These are phyloP conservation scores for Hydropsyche betteni DNA, from an alignment of 2,888 invertebrate genomes.

Conservation along the genomic window DNA sequence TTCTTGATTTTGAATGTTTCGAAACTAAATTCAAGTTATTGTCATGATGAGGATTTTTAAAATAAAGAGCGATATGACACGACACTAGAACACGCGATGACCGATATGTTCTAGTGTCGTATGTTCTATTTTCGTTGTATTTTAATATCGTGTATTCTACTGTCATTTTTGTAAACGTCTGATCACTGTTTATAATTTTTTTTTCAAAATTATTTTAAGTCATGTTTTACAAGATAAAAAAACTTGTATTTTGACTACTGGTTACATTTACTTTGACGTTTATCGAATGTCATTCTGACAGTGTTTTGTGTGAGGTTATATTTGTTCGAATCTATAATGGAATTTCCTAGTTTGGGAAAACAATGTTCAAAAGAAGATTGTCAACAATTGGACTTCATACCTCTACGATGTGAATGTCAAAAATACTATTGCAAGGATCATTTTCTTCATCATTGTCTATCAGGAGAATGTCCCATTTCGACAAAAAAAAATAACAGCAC, in stretches of 20 bases:
- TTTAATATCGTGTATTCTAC: too few species aligned
- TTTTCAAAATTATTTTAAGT: too few species aligned
- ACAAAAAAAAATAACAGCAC: constrained; percentile 60
- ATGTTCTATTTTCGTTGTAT: too few species aligned
- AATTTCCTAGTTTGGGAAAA: constrained; percentile 77
- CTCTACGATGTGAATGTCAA: constrained; percentile 72
- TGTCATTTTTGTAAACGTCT: too few species aligned
- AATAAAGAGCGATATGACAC: too few species aligned
- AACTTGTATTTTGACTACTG: not conserved
- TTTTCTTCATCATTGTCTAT: constrained; percentile 66
- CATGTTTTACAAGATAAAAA: too few species aligned
- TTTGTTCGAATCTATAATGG: constrained; percentile 60
- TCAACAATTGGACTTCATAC: constrained; percentile 77
- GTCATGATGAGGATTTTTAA: too few species aligned
- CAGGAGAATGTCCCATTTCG: constrained; percentile 60
- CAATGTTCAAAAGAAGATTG: constrained; percentile 71
- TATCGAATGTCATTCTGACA: not conserved
- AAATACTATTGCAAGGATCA: constrained; percentile 75
- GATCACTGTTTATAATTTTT: too few species aligned
- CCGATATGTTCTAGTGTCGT: too few species aligned
- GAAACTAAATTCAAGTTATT: too few species aligned
- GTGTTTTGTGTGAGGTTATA: not conserved
- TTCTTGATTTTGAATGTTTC: too few species aligned
- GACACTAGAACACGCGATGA: too few species aligned
- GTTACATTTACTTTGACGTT: constrained; percentile 14